Percentiles rank a stretch among this genome's conserved stretches.
These are phyloP conservation scores for Anodontia alba DNA, from an alignment of 2,888 invertebrate genomes.

Conservation along the genomic window DNA sequence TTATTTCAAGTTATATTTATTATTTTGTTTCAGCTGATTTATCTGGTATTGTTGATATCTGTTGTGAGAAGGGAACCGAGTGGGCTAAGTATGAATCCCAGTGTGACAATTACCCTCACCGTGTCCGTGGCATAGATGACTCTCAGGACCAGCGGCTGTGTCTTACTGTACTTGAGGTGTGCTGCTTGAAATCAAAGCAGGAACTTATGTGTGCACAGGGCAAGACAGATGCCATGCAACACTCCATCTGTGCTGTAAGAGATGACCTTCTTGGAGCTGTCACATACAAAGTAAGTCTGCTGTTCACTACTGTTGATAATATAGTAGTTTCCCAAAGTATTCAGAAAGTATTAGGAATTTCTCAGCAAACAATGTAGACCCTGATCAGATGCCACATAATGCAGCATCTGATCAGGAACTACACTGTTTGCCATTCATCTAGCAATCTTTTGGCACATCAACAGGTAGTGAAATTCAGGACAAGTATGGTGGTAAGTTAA, in stretches of 20 bases:
- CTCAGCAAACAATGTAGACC: not conserved
- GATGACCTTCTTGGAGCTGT: slow-evolving; percentile 73
- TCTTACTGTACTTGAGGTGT: slow-evolving; percentile 73
- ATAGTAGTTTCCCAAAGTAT: not conserved
- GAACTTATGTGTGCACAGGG: slow-evolving; percentile 77
- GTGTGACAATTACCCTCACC: slow-evolving; percentile 73
- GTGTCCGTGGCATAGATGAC: slow-evolving; percentile 58
- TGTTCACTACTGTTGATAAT: too few relatives aligned
- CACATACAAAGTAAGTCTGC: slow-evolving; percentile 71
- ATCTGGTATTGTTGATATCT: slow-evolving; percentile 66
- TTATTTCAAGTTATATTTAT: too few relatives aligned
- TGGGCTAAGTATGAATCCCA: slow-evolving; percentile 70
- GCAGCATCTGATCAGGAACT: too few relatives aligned
- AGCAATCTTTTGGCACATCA: too few relatives aligned
- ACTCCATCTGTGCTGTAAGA: slow-evolving; percentile 71
- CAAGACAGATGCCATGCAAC: slow-evolving; percentile 43
- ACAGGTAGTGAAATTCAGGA: too few relatives aligned
- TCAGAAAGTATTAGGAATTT: not conserved
- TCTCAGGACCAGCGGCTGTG: slow-evolving; percentile 67
- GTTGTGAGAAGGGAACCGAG: slow-evolving; percentile 76
- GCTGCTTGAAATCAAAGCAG: slow-evolving; percentile 80
- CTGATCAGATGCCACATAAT: too few relatives aligned
- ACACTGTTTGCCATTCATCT: too few relatives aligned
- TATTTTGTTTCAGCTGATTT: slow-evolving; percentile 61
- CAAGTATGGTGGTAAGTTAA: too few relatives aligned